These are phyloP conservation scores for Clarias gariepinus DNA, from an alignment of 2,113 vertebrate species.

Conservation along the genomic window DNA sequence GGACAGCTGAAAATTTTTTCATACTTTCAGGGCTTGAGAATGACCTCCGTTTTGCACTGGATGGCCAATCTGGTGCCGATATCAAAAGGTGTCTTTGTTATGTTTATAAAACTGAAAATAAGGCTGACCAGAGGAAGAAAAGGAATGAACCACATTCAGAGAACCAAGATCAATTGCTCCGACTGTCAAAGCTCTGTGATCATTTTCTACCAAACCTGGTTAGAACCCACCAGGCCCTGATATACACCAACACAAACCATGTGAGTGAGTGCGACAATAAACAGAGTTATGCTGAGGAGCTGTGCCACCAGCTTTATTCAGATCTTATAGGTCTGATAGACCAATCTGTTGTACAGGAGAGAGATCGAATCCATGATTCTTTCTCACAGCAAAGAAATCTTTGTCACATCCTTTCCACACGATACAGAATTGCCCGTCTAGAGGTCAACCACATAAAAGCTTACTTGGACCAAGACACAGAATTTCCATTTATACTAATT, in stretches of 20 bases:
- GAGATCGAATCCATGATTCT: conserved; percentile 22
- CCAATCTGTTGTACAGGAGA: conserved; percentile 5
- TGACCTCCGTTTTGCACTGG: conserved; percentile 71
- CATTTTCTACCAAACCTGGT: conserved; percentile 68
- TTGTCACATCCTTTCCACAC: conserved; percentile 59
- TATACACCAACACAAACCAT: conserved; percentile 68
- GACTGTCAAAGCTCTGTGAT: conserved; percentile 68
- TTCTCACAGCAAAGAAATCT: conserved; percentile 66
- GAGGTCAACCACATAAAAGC: conserved; percentile 67
- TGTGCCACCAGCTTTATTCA: conserved; percentile 70
- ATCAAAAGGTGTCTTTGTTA: conserved; percentile 71
- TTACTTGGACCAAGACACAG: conserved; percentile 64
- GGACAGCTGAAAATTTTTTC: neutral
- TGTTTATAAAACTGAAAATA: conserved; percentile 65
- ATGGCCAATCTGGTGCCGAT: conserved; percentile 47
- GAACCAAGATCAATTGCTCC: conserved; percentile 11
- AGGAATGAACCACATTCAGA: neutral
- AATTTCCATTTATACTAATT: conserved; percentile 67
- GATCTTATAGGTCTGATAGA: conserved; percentile 68
- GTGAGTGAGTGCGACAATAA: conserved; percentile 62
- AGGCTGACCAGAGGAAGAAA: conserved; percentile 40
- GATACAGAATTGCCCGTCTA: conserved; percentile 64
- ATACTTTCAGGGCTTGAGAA: conserved; percentile 66
- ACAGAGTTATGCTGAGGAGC: conserved; percentile 65
- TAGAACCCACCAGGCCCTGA: conserved; percentile 58